Percentiles rank a stretch among this genome's conserved stretches.
Evolutionary conservation across 1,140 invertebrate genomes (phyloP).

Genomic region (Luehdorfia chinensis): DNA sequence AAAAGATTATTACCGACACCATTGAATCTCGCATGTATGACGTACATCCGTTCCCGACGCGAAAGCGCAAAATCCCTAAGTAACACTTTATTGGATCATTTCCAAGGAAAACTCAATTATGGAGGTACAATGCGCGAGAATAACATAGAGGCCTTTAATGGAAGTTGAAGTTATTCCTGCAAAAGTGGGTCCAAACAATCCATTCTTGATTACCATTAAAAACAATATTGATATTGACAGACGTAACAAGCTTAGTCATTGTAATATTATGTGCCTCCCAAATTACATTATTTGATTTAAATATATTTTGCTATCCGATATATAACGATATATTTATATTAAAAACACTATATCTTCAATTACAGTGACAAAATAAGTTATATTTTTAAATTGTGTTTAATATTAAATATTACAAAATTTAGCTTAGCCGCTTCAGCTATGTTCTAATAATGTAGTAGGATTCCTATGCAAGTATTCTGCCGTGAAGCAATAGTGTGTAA

Average conservation of each 20-base stretch:
- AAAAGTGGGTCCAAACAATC: constrained; percentile 13
- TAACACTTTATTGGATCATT: constrained; percentile 49
- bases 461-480: too few relatives aligned
- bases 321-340: too few relatives aligned
- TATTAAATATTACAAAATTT: too few relatives aligned
- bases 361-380: too few relatives aligned
- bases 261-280: neutral
- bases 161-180: constrained; percentile 23
- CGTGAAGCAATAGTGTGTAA: too few relatives aligned
- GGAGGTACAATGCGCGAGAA: constrained; percentile 40
- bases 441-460: too few relatives aligned
- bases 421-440: too few relatives aligned
- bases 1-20: constrained; percentile 14
- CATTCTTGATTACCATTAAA: neutral
- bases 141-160: constrained; percentile 30
- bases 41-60: constrained; percentile 25
- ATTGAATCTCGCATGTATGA: constrained; percentile 22
- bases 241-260: neutral
- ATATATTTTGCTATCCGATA: too few relatives aligned
- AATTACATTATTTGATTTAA: too few relatives aligned
- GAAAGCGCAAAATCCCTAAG: constrained; percentile 23
- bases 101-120: constrained; percentile 56
- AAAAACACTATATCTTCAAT: too few relatives aligned
- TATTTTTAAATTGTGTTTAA: too few relatives aligned
- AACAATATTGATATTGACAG: constrained; percentile 8